A percentile compares a stretch with the other conserved stretches of the same genome.
phyloP scores from a whole-genome alignment of 1,140 invertebrate species.

The Drosophila mojavensis region DNA sequence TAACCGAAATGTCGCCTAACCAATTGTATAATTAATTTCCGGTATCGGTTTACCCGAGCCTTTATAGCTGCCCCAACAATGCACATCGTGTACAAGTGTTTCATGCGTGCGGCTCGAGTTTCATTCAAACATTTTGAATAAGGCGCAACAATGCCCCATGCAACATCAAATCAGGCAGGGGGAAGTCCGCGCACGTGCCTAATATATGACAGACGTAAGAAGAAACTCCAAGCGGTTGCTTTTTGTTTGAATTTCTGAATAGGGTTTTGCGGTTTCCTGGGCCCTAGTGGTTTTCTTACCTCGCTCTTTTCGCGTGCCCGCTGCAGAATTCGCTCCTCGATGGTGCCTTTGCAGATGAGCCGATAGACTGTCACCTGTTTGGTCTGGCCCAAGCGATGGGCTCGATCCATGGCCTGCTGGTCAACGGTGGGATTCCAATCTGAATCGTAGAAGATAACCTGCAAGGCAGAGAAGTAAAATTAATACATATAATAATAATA shows the following conservation, averaged over 20 bases:
- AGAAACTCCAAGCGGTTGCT: slow-evolving; percentile 48
- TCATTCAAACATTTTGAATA: slow-evolving; percentile 55
- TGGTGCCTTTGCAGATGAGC: slow-evolving; percentile 95
- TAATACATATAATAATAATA: background rate
- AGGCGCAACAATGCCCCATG: slow-evolving; percentile 70
- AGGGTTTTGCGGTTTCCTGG: slow-evolving; percentile 76
- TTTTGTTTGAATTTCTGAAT: slow-evolving; percentile 34
- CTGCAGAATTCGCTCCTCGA: slow-evolving; percentile 95
- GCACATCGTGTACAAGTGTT: slow-evolving; percentile 57
- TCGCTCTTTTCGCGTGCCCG: slow-evolving; percentile 95
- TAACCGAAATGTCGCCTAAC: slow-evolving; percentile 78
- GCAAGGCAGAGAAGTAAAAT: slow-evolving; percentile 46
- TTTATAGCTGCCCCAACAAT: slow-evolving; percentile 18
- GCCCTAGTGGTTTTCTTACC: slow-evolving; percentile 85
- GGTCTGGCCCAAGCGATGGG: slow-evolving; percentile 94
- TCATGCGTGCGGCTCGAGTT: slow-evolving; percentile 63
- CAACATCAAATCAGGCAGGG: slow-evolving; percentile 19
- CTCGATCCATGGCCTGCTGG: slow-evolving; percentile 97
- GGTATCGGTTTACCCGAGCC: slow-evolving; percentile 67
- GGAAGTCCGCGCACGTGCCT: slow-evolving; percentile 76
- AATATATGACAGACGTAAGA: slow-evolving; percentile 72
- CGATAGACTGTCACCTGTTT: slow-evolving; percentile 97
- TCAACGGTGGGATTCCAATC: slow-evolving; percentile 99
- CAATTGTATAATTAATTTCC: slow-evolving; percentile 83
- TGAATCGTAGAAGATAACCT: slow-evolving; percentile 99